Evolutionary conservation across 92 coral and sea anemone species (phyloP), one percentile per base, ranked within the genome.

Genomic region (Epizoanthus rinbou): DNA sequence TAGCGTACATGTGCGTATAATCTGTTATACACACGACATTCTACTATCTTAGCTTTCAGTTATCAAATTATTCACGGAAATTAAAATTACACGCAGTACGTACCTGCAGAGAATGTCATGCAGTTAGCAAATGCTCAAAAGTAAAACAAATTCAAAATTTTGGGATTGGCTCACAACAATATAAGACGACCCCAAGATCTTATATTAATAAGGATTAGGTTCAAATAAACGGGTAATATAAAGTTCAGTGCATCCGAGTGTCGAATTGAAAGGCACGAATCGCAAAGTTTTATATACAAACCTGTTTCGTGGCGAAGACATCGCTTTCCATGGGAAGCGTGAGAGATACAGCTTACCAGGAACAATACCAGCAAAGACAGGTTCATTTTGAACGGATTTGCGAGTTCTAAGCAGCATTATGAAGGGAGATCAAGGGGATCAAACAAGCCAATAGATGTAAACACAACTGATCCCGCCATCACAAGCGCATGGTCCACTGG

Each of bases 271-370:
- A 23, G 58, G 8, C 22, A 18, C 24, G 24, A 10, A 19, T 28
- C 31, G 2, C 8, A 5, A 57, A 52, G n/a, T 52, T 18, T 0
- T 10, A 3, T 16, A 74, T 41, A 31, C 67, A 16, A 22, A 75
- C 81, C 81, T 75, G 53, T 18, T 1, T 75, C 69, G 21, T 33
- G 81, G 33, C 4, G 63, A 33, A 57, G 45, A 31, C 81, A 75
- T 37, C 81, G 81, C 10, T 66, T 57, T 75, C 68, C 68, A 28
- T 54, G 23, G 19, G 47, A 10, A 5, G 67, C 31, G 54, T 16
- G 15, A 18, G 54, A 21, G 53, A 57, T 18, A 31, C 24, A 7
- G 37, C 81, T 33, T 75, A 75, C 11, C 35, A 75, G 56, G 81
- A 25, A 58, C 59, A 75, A 58, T 31, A 33, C 56, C 23, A 74